Evolutionary conservation across 2,797 vertebrate species (phyloP), one percentile per base, ranked within the genome.

Genomic region (Brachymystax lenok): DNA sequence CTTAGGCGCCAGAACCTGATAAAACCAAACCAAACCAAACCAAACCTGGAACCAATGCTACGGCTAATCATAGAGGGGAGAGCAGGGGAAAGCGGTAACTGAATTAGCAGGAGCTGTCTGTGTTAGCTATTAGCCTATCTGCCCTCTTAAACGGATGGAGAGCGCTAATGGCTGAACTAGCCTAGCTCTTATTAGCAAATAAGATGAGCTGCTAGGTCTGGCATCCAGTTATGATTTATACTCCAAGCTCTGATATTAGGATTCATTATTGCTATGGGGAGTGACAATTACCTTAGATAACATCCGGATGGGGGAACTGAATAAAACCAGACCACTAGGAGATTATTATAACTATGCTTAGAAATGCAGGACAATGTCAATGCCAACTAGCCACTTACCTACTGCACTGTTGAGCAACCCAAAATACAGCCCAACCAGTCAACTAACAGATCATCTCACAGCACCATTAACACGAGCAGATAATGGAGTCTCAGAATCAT

Each of bases 21-120:
- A 3, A 40, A 40, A 40, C 35, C 82, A 84, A 71, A 74, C 54
- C 72, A 84, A 71, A 74, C 54, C 72, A 68, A 72, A 74, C 54
- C 72, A 68, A 80, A 82, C 79, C 70, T 77, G 85, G 59, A 82
- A 77, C 80, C 77, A 75, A 5, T 3, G 64, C 79, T 4, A 75
- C 3, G 76, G 71, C 78, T 80, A 75, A 85, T 80, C 6, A 85
- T 73, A 79, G 84, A 74, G 35, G 56, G 74, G 3, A 2, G 0
- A 70, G 33, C 51, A 66, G 61, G 75, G 70, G 76, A 63, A 79
- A 73, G 63, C 56, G 75, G 56, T 74, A 80, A 82, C 80, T 83
- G 59, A 54, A 79, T 75, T 82, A 81, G 79, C 30, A 2, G 1
- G 54, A 33, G 66, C 6, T 24, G 35, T 7, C 71, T 46, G 69